These are phyloP conservation scores for Drosophila bunnanda DNA, from an alignment of 2,888 invertebrate species.

Conservation along the genomic window DNA sequence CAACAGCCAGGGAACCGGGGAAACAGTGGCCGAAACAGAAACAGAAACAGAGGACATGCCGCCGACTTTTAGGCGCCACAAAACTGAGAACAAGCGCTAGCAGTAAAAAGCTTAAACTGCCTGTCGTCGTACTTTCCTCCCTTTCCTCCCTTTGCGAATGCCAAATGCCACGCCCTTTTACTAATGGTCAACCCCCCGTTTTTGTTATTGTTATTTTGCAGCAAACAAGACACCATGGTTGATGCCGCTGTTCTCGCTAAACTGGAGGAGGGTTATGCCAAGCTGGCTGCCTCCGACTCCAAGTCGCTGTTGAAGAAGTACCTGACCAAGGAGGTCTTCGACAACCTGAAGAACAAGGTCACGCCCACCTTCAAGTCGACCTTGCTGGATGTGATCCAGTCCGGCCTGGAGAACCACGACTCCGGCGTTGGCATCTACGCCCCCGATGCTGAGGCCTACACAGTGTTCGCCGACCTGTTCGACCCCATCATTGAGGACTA, in stretches of 20 bases:
- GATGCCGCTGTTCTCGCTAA: slow-evolving; percentile 96
- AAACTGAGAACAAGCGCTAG: slow-evolving; percentile 10
- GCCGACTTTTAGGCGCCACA: slow-evolving; percentile 48
- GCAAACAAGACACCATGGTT: slow-evolving; percentile 93
- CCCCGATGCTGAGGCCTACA: slow-evolving; percentile 98
- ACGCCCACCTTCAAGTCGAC: slow-evolving; percentile 95
- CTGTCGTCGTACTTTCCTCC: background rate
- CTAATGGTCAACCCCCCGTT: slow-evolving; percentile 35
- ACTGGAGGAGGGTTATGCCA: slow-evolving; percentile 95
- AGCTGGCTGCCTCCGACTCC: slow-evolving; percentile 94
- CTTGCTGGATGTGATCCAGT: slow-evolving; percentile 96
- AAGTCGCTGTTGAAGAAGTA: slow-evolving; percentile 98
- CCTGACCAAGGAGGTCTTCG: slow-evolving; percentile 95
- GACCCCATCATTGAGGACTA: slow-evolving; percentile 99
- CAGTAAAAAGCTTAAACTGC: slow-evolving; percentile 20
- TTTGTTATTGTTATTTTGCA: slow-evolving; percentile 84
- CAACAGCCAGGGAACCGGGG: slow-evolving; percentile 26
- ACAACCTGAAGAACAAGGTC: slow-evolving; percentile 95
- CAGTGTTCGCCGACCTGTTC: slow-evolving; percentile 95
- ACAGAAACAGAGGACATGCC: slow-evolving; percentile 11
- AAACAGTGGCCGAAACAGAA: slow-evolving; percentile 11
- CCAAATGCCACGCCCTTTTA: slow-evolving; percentile 45
- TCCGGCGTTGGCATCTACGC: slow-evolving; percentile 99
- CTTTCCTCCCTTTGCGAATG: background rate
- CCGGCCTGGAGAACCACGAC: slow-evolving; percentile 98